Evolutionary conservation across 1,140 invertebrate genomes (phyloP), one percentile per base, ranked within the genome.

Genomic region (Proctacanthus coquilletti): DNA sequence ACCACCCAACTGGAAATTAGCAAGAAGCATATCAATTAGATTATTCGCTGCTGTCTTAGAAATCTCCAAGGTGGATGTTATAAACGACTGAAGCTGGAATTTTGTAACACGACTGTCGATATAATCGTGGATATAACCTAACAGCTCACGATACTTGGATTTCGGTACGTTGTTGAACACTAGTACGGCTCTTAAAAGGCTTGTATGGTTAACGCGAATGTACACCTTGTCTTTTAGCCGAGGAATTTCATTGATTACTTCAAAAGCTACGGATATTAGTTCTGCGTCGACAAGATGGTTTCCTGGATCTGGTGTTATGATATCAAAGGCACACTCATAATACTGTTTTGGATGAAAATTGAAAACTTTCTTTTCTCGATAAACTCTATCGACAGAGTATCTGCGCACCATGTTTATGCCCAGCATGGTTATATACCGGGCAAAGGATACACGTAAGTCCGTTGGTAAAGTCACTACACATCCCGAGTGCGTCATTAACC

Each of bases 271-370:
- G 8, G 70, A 72, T n/a, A 92, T 61, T 1, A 93, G 54, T 56
- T 95, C 89, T 3, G 84, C 85, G 61, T 94, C 89, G 11, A 80
- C 70, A 53, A 91, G 68, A 6, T 82, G 61, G 44, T 75, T 76
- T 35, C 70, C 76, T 41, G 66, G 61, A 32, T 61, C 72, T 3
- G 83, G 72, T 14, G 77, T 80, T 9, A 95, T 79, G 43, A 95
- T 88, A 57, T 97, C 92, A 63, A 95, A 95, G 3, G 84, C 83
- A 63, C 85, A 92, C 61, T 94, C 88, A 40, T 80, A 80, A 5
- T 85, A 67, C 63, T 94, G 87, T 44, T 76, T 72, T 0, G 91
- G 91, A 66, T 93, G 85, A 48, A 84, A 80, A 6, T 84, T 84
- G 47, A 73, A 72, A 3, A 84, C 74, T 48, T 80, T 80, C 47